Evolutionary conservation across 2,888 invertebrate species (phyloP).

Genomic region (Thysanoteuthis rhombus): DNA sequence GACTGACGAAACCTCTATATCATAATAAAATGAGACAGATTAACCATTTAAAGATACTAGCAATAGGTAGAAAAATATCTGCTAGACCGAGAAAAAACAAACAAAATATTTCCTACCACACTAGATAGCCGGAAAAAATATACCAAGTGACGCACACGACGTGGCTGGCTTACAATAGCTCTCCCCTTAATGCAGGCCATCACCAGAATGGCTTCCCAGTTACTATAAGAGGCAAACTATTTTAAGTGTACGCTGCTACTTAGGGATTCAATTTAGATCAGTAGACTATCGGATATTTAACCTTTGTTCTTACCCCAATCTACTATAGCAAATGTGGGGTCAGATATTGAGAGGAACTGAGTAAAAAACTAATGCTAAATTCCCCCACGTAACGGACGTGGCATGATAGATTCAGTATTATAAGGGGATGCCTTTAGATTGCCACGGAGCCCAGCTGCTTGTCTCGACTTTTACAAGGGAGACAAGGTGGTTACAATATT

Average conservation of each 20-base stretch:
- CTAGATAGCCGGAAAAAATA: neutral
- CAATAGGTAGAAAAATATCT: neutral
- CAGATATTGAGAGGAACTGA: neutral
- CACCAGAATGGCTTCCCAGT: neutral
- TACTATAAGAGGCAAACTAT: neutral
- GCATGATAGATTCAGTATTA: constrained; percentile 23
- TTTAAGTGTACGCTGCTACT: neutral
- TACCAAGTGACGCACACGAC: neutral
- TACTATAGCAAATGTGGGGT: constrained; percentile 1
- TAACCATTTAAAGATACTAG: neutral
- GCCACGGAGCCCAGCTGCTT: neutral
- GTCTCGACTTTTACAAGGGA: neutral
- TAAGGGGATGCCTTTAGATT: constrained; percentile 17
- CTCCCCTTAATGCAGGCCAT: neutral
- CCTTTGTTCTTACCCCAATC: constrained; percentile 19
- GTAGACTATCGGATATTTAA: neutral
- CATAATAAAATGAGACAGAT: neutral
- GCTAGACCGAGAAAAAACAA: neutral
- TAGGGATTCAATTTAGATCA: neutral
- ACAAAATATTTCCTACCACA: neutral
- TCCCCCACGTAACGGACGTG: constrained; percentile 24
- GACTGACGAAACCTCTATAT: neutral
- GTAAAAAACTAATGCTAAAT: constrained; percentile 15
- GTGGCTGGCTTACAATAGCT: neutral
- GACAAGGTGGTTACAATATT: neutral